Percentiles rank a stretch among this genome's conserved stretches.
Conservation (phyloP, 2,113 vertebrate species). For the Hymenochirus boettgeri region DNA sequence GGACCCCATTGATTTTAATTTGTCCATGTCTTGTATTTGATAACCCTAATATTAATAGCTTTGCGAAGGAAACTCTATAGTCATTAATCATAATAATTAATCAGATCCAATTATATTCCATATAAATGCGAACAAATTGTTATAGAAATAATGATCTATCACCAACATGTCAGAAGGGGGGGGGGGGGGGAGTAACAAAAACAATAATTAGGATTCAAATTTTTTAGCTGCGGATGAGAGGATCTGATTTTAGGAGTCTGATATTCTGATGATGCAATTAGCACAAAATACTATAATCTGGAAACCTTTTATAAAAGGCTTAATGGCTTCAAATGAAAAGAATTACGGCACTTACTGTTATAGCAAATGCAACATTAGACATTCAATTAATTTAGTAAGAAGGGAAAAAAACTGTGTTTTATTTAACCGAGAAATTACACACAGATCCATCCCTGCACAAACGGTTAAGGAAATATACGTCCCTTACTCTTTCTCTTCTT, state of each 20-base stretch:
- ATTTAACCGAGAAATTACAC: too few species aligned
- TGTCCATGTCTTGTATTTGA: slow-evolving; percentile 82
- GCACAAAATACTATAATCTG: slow-evolving; percentile 65
- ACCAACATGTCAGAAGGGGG: slow-evolving; percentile 88
- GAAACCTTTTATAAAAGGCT: slow-evolving; percentile 66
- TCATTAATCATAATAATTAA: slow-evolving; percentile 99
- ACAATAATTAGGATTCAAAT: slow-evolving; percentile 95
- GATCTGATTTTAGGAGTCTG: slow-evolving; percentile 77
- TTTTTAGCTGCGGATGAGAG: slow-evolving; percentile 80
- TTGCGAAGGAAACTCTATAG: slow-evolving; percentile 80
- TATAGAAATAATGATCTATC: slow-evolving; percentile 99
- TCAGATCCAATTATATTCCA: slow-evolving; percentile 99
- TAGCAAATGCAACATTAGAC: slow-evolving; percentile 40
- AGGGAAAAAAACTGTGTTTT: background rate
- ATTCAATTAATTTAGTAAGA: background rate
- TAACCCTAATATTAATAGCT: slow-evolving; percentile 87
- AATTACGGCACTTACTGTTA: slow-evolving; percentile 43
- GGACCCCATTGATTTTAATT: slow-evolving; percentile 55
- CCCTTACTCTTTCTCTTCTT: too few species aligned
- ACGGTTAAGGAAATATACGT: too few species aligned
- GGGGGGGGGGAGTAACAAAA: slow-evolving; percentile 87
- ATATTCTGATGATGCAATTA: slow-evolving; percentile 94
- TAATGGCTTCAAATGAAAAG: slow-evolving; percentile 68
- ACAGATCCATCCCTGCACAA: too few species aligned
- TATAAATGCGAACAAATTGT: slow-evolving; percentile 99